Base-by-base conservation (phyloP, 2,888 invertebrate genomes). In the Merodon equestris region DNA sequence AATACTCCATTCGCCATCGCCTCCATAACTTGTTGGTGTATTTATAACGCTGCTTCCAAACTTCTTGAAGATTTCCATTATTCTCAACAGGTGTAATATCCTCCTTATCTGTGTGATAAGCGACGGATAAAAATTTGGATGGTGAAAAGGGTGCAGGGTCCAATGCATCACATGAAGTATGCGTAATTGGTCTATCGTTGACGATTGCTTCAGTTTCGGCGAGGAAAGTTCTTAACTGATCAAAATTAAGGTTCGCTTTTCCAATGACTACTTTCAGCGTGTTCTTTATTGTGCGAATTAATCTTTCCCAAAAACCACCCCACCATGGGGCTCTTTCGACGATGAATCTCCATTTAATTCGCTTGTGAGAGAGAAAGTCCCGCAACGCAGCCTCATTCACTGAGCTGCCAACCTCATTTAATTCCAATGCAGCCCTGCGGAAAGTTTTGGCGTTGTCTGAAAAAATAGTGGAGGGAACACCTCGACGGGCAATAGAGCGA, bases 301-400 rank as follows among this genome's bases (percentile, higher is more conserved):
- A 44, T 10, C 70, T 51, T 19, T 70, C 70, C 61, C 70, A 61
- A 48, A 70, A 70, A 3, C 70, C 70, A 34, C 54, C 60, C 61
- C 63, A 61, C 70, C 60, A 70, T 19, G 60, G 38, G 13, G 54
- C 71, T 48, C 71, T 45, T 56, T 71, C 56, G 1, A 61, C 50
- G 7, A 58, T 57, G 38, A 36, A 67, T 3, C 57, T 1, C 54
- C 60, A 70, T 17, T 42, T 47, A 9, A 53, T 18, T 38, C 17
- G 13, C 14, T 36, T 42, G n/a, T 56, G 47, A n/a, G 38, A 9
- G 5, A 54, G n/a, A 27, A 71, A 71, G 10, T 18, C 48, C 14
- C 47, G 60, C n/a, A 63, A n/a, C 1, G 15, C 40, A 15, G 13
- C 40, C 9, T 38, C 63, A 34, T 36, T 27, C 10, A 27, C 9